Evolutionary conservation across 2,113 vertebrate species (phyloP), one percentile per base, ranked within the genome.

Genomic region (Cephalopholis sonnerati): DNA sequence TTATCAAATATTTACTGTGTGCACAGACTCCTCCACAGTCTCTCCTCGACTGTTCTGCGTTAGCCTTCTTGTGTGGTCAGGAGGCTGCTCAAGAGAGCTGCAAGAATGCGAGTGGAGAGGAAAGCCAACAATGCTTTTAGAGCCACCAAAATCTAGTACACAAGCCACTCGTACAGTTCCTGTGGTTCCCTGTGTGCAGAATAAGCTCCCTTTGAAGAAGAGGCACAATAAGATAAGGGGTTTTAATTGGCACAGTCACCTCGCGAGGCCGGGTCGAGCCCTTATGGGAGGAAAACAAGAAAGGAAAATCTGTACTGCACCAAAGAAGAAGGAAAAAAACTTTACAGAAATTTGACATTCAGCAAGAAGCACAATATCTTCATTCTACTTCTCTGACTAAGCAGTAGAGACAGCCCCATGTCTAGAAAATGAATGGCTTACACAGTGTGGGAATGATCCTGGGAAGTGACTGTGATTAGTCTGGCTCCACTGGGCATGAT

Each of bases 121-220:
- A 86, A 88, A 79, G 90, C 91, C 92, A 93, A 93, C 91, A 91
- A 92, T 90, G 89, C 90, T 93, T 89, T 93, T 78, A 89, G 78
- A 87, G 89, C 48, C 87, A 68, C 59, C 58, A 44, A 69, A 83
- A 66, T 51, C 80, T 75, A 51, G 48, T 58, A 78, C 79, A 76
- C 83, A 80, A 81, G 82, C 74, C 85, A 71, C 79, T 86, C 17
- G 78, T 84, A 55, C 58, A 48, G 81, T 77, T 84, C 55, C 85
- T 88, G 81, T 32, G 86, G 81, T 64, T 86, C 46, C 10, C 25
- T 67, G 71, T 68, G 68, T 3, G 64, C 71, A 67, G 36, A 79
- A 54, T 27, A 58, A 71, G 70, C 72, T 77, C 65, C 54, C 48
- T 83, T 85, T 78, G 54, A 90, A 72, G 80, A 75, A 48, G 75